Base-by-base conservation (phyloP, 1,140 invertebrate genomes). In the Trigoniulus corallinus region DNA sequence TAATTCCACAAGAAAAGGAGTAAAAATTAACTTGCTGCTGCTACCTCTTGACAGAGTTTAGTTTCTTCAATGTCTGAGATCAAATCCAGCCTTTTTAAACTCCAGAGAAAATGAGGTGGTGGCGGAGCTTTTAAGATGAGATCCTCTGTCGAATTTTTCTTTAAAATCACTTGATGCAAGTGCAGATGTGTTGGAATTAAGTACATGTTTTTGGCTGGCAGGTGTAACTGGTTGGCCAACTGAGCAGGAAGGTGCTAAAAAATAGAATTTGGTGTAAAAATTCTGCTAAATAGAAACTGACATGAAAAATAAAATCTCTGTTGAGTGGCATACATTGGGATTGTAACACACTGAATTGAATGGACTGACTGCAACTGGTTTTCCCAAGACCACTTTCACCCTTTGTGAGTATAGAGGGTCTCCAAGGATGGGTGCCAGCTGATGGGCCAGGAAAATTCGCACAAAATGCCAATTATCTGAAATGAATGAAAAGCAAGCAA, bases 161-260 rank as follows among this genome's bases (percentile, higher is more conserved):
- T 50, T 47, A 72, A 41, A 34, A 23, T 27, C 1, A 65, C 43
- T 42, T 53, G 55, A 51, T 53, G 60, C 1, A 69, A 48, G 48
- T 72, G 70, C 50, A 64, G 50, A 46, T 72, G 70, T 20, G 47
- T 27, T n/a, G 70, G 70, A 56, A 71, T n/a, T n/a, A n/a, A n/a
- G n/a, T n/a, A n/a, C n/a, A n/a, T n/a, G n/a, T n/a, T n/a, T n/a
- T n/a, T n/a, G n/a, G n/a, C n/a, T n/a, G n/a, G n/a, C n/a, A n/a
- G n/a, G n/a, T n/a, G n/a, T n/a, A n/a, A n/a, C n/a, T n/a, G n/a
- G n/a, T n/a, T n/a, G n/a, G n/a, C n/a, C n/a, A n/a, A n/a, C n/a
- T n/a, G n/a, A n/a, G n/a, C n/a, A n/a, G n/a, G n/a, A n/a, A n/a
- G n/a, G n/a, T n/a, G n/a, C n/a, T n/a, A n/a, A n/a, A n/a, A n/a